Evolutionary conservation across 1,140 invertebrate genomes (phyloP), one percentile per base, ranked within the genome.

Genomic region (Mesaphorura yosii): DNA sequence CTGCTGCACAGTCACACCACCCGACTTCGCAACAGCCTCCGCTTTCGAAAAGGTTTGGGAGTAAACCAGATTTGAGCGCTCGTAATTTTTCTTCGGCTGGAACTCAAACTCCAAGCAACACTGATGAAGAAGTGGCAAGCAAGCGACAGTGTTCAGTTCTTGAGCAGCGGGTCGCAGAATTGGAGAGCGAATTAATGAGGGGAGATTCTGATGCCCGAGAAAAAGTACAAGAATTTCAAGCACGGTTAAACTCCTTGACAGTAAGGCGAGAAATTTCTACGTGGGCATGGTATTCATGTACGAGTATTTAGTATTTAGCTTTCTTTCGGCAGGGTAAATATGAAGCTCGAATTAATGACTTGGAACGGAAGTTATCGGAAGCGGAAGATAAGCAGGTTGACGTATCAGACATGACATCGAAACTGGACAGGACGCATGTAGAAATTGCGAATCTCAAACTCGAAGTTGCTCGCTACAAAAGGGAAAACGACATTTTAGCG

Each of bases 141-240:
- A 3, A 17, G 22, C 31, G 23, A 25, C 10, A 46, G 12, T 5
- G 23, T 10, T 10, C 12, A 23, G 7, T 54, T 1, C 19, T 54
- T 17, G 52, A 54, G 42, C 31, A n/a, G 17, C 19, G 52, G 23
- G 25, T 54, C 20, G 12, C 3, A 1, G 44, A 54, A 40, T 41
- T 54, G 23, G 46, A 48, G 31, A 12, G 31, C 25, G 44, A 51
- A 26, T 28, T 57, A n/a, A 38, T 46, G 22, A 52, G 42, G 34
- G 39, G 38, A 22, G 51, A 57, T 39, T 40, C 50, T 14, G 51
- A 57, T n/a, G 37, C 51, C 1, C 48, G 29, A 14, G 51, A 57
- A 1, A 41, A 25, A 22, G 29, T 50, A 26, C 31, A 44, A 31
- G 53, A 50, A 6, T 55, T 55, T 40, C 48, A 52, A n/a, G n/a